phyloP scores from a whole-genome alignment of 2,113 vertebrate genomes.

The Podarcis muralis region DNA sequence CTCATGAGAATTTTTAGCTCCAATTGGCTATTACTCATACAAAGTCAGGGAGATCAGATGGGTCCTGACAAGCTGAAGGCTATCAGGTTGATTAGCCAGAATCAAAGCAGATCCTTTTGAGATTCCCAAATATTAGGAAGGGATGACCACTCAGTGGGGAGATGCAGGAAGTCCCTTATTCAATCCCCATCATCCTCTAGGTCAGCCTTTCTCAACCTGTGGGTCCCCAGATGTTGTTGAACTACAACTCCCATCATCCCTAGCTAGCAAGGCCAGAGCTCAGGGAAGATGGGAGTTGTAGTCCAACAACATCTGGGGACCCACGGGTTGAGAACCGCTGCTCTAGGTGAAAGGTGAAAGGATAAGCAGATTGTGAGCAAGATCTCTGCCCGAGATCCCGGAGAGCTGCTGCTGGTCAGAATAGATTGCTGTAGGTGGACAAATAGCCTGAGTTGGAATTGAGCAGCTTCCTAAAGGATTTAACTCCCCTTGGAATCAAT shows the following conservation, averaged over 20 bases:
- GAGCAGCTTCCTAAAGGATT: neutral
- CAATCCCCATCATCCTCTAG: neutral
- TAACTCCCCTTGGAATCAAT: neutral
- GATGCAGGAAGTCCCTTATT: neutral
- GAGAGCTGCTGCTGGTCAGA: neutral
- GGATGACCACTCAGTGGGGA: neutral
- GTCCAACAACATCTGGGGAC: no score
- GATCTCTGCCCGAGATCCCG: no score
- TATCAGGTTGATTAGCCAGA: constrained; percentile 21
- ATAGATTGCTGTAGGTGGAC: neutral
- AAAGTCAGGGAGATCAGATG: constrained; percentile 34
- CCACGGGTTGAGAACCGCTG: no score
- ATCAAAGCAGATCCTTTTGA: constrained; percentile 27
- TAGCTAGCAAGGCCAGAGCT: no score
- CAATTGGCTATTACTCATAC: constrained; percentile 25
- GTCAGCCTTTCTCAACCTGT: no score
- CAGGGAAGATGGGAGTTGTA: no score
- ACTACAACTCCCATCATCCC: no score
- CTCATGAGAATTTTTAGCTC: constrained; percentile 17
- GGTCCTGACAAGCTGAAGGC: constrained; percentile 8
- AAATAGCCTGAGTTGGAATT: neutral
- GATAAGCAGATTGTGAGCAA: neutral
- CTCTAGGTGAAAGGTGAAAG: neutral
- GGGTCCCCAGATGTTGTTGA: no score
- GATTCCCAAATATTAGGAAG: neutral